Evolutionary conservation across 1,140 invertebrate genomes (phyloP).

Genomic region (Drosophila santomea): DNA sequence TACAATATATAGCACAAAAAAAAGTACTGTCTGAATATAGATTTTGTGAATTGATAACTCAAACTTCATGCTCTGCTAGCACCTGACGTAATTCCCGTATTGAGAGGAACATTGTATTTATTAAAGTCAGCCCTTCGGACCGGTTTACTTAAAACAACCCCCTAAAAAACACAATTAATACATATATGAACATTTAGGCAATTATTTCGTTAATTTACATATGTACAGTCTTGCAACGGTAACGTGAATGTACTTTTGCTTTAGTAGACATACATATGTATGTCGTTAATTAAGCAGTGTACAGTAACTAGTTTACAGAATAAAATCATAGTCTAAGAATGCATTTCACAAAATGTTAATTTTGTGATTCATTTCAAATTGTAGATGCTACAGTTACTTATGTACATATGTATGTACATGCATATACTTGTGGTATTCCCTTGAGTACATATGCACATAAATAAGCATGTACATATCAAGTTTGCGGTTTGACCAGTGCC

Average conservation of each 20-base stretch:
- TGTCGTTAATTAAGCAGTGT: no score
- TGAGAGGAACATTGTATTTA: slow-evolving; percentile 3
- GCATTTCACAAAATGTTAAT: not conserved
- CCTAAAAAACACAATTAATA: slow-evolving; percentile 1
- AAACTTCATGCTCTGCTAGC: slow-evolving; percentile 7
- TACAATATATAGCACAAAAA: not conserved
- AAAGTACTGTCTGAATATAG: slow-evolving; percentile 3
- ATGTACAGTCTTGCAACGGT: slow-evolving; percentile 6
- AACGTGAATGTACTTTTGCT: not conserved
- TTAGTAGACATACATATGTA: no score
- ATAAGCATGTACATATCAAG: not conserved
- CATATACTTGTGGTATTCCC: slow-evolving; percentile 4
- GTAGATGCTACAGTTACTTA: not conserved
- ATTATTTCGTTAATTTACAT: slow-evolving; percentile 4
- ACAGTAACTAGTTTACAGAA: no score
- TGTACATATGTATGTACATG: not conserved
- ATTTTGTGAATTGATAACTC: slow-evolving; percentile 10
- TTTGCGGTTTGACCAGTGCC: slow-evolving; percentile 24
- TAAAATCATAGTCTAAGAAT: no score
- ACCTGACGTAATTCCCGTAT: slow-evolving; percentile 4
- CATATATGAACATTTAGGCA: not conserved
- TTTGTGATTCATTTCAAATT: not conserved
- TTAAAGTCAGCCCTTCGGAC: slow-evolving; percentile 4
- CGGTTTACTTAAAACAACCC: slow-evolving; percentile 16
- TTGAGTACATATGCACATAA: not conserved